Conservation (phyloP, 2,797 vertebrate species). For the Remorina albescens region DNA sequence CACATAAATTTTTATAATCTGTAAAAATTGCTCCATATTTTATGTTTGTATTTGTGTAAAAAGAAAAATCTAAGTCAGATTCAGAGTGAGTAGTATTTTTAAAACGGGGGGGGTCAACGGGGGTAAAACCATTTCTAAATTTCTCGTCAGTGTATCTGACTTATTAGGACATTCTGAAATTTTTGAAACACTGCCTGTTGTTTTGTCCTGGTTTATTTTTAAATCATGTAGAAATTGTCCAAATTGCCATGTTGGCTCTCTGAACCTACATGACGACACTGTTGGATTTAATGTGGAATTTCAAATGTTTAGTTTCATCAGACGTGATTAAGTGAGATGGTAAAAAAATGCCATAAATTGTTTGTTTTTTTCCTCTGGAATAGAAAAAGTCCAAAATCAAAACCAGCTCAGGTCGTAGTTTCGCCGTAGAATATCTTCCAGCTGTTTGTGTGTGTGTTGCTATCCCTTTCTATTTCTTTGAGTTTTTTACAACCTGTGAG, state of each 20-base stretch:
- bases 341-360: not conserved
- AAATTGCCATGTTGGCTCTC: not conserved
- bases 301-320: constrained; percentile 1
- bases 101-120: not conserved
- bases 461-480: not conserved
- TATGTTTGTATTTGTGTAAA: not conserved
- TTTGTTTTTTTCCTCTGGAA: not conserved
- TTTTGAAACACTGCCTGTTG: not conserved
- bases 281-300: constrained; percentile 8
- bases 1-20: not conserved
- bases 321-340: not conserved
- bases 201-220: constrained; percentile 20
- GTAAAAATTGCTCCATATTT: not conserved
- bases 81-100: not conserved
- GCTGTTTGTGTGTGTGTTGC: not conserved
- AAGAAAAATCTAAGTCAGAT: not conserved
- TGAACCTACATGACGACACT: not conserved
- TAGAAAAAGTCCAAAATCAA: not conserved
- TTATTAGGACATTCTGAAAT: not conserved
- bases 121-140: not conserved
- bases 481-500: too few species aligned
- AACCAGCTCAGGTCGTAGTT: not conserved
- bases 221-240: not conserved
- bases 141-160: not conserved
- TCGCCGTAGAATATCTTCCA: too few species aligned